Conservation (phyloP, 2,797 vertebrate genomes). For the Malurus splendens region DNA sequence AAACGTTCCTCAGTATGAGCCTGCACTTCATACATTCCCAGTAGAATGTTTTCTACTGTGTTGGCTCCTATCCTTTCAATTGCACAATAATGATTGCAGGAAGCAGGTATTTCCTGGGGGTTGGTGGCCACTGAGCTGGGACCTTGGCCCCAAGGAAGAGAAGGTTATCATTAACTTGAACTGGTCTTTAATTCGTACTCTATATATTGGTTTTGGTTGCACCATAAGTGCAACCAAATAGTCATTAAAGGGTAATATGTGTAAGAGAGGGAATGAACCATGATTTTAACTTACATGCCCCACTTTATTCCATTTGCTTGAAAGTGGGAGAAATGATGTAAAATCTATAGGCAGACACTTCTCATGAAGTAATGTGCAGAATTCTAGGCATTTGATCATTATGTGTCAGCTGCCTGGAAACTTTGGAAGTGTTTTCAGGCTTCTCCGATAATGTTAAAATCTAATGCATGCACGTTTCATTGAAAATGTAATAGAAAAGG, state of each 20-base stretch:
- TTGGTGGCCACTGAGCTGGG: background rate
- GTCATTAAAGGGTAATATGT: background rate
- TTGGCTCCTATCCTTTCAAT: slow-evolving; percentile 18
- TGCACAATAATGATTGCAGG: background rate
- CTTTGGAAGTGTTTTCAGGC: background rate
- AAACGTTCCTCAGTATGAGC: background rate
- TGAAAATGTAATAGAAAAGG: background rate
- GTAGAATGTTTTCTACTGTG: background rate
- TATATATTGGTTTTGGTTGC: background rate
- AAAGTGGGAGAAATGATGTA: background rate
- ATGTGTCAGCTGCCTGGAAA: background rate
- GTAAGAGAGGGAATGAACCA: background rate
- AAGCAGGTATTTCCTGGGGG: slow-evolving; percentile 1
- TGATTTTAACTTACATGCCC: background rate
- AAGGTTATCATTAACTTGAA: background rate
- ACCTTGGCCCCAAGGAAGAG: background rate
- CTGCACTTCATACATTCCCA: background rate
- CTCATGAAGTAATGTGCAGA: background rate
- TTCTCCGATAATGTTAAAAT: background rate
- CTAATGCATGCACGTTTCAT: background rate
- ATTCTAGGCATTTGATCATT: background rate
- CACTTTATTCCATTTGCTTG: background rate
- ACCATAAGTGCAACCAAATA: background rate
- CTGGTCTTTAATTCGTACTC: background rate
- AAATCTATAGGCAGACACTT: background rate